A percentile compares a stretch with the other conserved stretches of the same genome.
phyloP scores from a whole-genome alignment of 2,888 invertebrate species.

The Lepidocyrtoides sp. region DNA sequence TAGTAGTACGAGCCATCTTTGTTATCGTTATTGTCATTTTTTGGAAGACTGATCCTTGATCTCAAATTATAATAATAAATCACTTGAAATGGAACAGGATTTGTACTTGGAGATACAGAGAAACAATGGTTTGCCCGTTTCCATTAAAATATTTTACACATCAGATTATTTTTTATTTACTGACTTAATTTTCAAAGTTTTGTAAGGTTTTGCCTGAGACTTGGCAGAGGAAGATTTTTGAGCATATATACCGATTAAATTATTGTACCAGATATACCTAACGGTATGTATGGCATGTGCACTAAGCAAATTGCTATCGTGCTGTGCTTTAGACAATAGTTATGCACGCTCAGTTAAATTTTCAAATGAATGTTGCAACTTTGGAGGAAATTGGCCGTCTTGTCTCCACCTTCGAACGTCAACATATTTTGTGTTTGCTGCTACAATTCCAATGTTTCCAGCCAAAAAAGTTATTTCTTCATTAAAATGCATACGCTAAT shows the following conservation, averaged over 20 bases:
- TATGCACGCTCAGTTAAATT: slow-evolving; percentile 16
- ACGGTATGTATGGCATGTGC: neutral
- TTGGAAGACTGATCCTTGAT: slow-evolving; percentile 65
- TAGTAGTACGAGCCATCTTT: slow-evolving; percentile 35
- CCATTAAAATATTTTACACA: slow-evolving; percentile 25
- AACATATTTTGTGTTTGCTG: neutral
- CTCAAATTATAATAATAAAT: slow-evolving; percentile 61
- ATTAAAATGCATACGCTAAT: slow-evolving; percentile 45
- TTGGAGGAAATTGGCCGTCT: neutral
- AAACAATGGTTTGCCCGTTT: slow-evolving; percentile 5
- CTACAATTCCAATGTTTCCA: neutral
- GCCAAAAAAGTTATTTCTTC: slow-evolving; percentile 38
- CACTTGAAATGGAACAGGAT: too few relatives aligned
- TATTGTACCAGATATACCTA: too few relatives aligned
- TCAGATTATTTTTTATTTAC: slow-evolving; percentile 38
- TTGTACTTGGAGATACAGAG: too few relatives aligned
- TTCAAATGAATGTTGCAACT: neutral
- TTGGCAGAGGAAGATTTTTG: neutral
- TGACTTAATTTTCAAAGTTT: neutral
- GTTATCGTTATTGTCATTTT: neutral
- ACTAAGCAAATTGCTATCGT: too few relatives aligned
- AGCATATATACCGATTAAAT: too few relatives aligned
- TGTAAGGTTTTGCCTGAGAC: neutral
- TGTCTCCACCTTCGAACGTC: neutral
- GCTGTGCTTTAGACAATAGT: neutral